Evolutionary conservation across 1,140 invertebrate species (phyloP), one percentile per base, ranked within the genome.

Genomic region (Leucophenga varia): DNA sequence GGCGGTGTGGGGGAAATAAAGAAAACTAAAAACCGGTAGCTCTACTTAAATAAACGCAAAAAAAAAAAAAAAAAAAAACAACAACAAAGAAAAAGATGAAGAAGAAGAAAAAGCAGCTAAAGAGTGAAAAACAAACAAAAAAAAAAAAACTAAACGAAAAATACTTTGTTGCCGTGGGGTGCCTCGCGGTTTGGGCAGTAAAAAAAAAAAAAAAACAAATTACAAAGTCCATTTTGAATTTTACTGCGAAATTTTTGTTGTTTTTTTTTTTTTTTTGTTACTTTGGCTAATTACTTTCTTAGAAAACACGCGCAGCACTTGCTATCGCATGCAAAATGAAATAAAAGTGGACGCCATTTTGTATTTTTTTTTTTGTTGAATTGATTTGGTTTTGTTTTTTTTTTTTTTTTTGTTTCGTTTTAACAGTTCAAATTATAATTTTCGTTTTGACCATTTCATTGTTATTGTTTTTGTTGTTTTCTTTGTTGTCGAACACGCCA

Each of bases 211-310:
- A n/a, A n/a, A n/a, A n/a, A n/a, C n/a, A n/a, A n/a, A n/a, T n/a
- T n/a, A n/a, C n/a, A n/a, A n/a, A n/a, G n/a, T n/a, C n/a, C n/a
- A n/a, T n/a, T n/a, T n/a, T n/a, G n/a, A n/a, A n/a, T n/a, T n/a
- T n/a, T n/a, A n/a, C n/a, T n/a, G n/a, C n/a, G n/a, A n/a, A n/a
- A n/a, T n/a, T n/a, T n/a, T n/a, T n/a, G n/a, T n/a, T n/a, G n/a
- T n/a, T n/a, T n/a, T n/a, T n/a, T n/a, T n/a, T n/a, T n/a, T n/a
- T n/a, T n/a, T n/a, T n/a, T n/a, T 25, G 22, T 25, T 34, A 9
- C 13, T 34, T 34, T 34, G 4, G 31, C 31, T 67, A 65, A 65
- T 67, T 67, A 61, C 50, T 63, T 65, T 67, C 63, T 47, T 52
- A 54, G 63, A 65, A 65, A 63, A 67, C 49, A 55, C 22, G n/a